Conservation (phyloP, 1,140 invertebrate species). For the Bombus turneri region DNA sequence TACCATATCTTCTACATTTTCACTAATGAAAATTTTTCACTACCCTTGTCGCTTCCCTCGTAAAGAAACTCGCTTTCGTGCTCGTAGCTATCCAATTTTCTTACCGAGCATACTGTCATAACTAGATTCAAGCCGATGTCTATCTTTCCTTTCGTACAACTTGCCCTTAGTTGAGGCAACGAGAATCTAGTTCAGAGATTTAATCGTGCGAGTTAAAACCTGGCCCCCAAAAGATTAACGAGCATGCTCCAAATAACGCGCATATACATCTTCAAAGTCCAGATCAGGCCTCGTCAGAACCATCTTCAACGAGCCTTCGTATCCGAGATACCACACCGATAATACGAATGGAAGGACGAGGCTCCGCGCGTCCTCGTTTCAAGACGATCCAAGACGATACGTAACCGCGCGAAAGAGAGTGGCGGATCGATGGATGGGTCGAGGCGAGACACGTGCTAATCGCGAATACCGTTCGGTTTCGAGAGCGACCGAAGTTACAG, state of each 20-base stretch:
- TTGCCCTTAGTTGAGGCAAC: no score
- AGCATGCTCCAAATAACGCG: not conserved
- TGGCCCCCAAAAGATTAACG: not conserved
- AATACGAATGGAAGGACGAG: not conserved
- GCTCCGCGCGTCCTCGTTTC: not conserved
- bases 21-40: no score
- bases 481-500: not conserved
- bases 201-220: not conserved
- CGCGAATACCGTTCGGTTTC: not conserved
- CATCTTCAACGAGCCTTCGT: not conserved
- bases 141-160: not conserved
- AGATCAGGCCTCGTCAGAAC: not conserved
- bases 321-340: not conserved
- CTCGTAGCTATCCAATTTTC: not conserved
- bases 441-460: slow-evolving; percentile 10
- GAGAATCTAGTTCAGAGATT: not conserved
- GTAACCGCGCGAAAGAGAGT: no score
- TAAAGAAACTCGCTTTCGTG: not conserved
- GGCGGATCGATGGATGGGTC: slow-evolving; percentile 12
- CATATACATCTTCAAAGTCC: not conserved
- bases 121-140: not conserved
- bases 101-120: not conserved
- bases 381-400: not conserved
- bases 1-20: not conserved
- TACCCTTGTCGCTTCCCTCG: no score